Evolutionary conservation across 2,888 invertebrate genomes (phyloP).

Genomic region (Epinotia ramella): DNA sequence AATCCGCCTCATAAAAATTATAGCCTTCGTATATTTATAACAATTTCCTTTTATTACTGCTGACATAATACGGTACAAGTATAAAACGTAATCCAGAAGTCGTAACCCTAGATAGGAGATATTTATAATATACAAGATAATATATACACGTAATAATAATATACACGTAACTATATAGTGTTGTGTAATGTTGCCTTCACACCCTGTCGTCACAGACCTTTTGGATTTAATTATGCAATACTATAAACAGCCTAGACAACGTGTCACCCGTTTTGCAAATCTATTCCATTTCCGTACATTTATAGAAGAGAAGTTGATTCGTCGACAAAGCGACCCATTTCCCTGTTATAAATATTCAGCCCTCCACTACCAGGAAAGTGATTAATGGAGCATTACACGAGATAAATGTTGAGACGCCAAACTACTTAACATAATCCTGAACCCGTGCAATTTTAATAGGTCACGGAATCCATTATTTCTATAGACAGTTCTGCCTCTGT

Average conservation of each 20-base stretch:
- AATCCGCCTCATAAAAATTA: slow-evolving; percentile 1
- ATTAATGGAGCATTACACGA: slow-evolving; percentile 28
- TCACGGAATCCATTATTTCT: slow-evolving; percentile 32
- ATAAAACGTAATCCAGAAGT: slow-evolving; percentile 3
- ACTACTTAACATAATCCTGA: slow-evolving; percentile 20
- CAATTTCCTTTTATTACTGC: slow-evolving; percentile 13
- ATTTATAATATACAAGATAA: background rate
- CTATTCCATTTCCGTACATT: slow-evolving; percentile 1
- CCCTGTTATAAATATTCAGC: slow-evolving; percentile 23
- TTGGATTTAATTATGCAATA: background rate
- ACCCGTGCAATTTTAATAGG: slow-evolving; percentile 25
- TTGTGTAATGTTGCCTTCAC: background rate
- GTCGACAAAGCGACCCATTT: slow-evolving; percentile 17
- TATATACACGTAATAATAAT: too few relatives aligned
- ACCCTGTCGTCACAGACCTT: background rate
- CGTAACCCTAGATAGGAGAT: background rate
- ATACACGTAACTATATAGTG: too few relatives aligned
- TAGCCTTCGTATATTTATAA: background rate
- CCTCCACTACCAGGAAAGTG: slow-evolving; percentile 10
- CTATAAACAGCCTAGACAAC: background rate
- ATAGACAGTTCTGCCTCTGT: slow-evolving; percentile 9
- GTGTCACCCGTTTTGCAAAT: slow-evolving; percentile 6
- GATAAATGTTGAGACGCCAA: slow-evolving; percentile 28
- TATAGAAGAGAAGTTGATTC: background rate
- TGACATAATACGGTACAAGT: slow-evolving; percentile 10